Percentiles rank a stretch among this genome's conserved stretches.
These are phyloP conservation scores for Mustela nigripes DNA, from an alignment of 2,113 vertebrate species.

Conservation along the genomic window DNA sequence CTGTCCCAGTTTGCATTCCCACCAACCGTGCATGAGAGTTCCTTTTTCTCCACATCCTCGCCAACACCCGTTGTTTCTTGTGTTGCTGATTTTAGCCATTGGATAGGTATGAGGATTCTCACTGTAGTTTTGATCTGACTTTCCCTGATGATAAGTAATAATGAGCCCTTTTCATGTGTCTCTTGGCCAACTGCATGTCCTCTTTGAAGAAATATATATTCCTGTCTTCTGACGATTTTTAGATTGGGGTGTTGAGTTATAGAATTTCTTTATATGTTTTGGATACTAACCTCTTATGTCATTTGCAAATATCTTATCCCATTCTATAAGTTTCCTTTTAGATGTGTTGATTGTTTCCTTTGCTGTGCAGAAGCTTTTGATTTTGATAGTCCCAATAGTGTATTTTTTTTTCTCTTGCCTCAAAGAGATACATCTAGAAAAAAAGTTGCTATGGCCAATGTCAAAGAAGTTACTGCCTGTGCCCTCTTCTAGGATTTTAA, in stretches of 20 bases:
- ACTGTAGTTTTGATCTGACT: not conserved
- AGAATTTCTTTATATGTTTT: not conserved
- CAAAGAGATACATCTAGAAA: not conserved
- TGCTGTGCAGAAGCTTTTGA: not conserved
- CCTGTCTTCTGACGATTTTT: not conserved
- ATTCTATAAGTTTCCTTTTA: not conserved
- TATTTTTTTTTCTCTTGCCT: not conserved
- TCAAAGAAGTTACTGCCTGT: not conserved
- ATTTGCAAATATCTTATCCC: not conserved
- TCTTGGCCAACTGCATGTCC: not conserved
- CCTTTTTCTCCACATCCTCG: not conserved
- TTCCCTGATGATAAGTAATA: not conserved
- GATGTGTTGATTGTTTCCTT: not conserved
- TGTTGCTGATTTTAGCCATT: not conserved
- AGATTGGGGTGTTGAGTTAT: not conserved
- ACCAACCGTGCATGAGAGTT: not conserved
- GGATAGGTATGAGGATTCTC: not conserved
- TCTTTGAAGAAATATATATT: not conserved
- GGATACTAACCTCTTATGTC: not conserved
- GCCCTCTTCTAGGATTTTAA: not conserved
- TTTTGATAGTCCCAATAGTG: not conserved
- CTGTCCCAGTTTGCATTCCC: no score
- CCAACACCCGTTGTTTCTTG: not conserved
- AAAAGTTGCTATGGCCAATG: not conserved
- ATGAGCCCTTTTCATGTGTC: not conserved